Conservation (phyloP, 2,888 invertebrate species). For the Volucella inflata region DNA sequence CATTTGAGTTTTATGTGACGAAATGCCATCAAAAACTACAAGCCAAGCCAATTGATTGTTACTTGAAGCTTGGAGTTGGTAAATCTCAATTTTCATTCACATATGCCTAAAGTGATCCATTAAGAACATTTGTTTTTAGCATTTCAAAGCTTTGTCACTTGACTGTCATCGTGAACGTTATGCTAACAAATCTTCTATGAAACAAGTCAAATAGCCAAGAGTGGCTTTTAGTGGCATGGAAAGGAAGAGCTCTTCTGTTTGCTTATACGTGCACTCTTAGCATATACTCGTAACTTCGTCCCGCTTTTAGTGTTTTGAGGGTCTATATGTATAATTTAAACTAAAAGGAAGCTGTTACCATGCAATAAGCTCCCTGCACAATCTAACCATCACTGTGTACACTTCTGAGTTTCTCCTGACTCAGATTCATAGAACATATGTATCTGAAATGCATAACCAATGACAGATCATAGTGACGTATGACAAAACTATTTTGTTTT, state of each 20-base stretch:
- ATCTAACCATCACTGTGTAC: neutral
- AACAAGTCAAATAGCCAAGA: constrained; percentile 22
- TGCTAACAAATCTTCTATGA: constrained; percentile 57
- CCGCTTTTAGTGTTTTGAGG: constrained; percentile 70
- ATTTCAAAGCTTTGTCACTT: constrained; percentile 71
- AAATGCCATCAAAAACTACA: too few relatives aligned
- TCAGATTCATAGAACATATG: too few relatives aligned
- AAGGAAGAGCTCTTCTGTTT: constrained; percentile 56
- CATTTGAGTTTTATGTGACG: too few relatives aligned
- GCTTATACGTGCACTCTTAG: constrained; percentile 66
- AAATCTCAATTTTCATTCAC: neutral
- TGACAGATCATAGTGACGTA: too few relatives aligned
- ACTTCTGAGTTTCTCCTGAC: neutral
- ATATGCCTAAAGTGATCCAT: constrained; percentile 58
- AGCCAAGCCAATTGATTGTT: too few relatives aligned
- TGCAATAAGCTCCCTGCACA: neutral
- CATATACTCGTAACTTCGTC: constrained; percentile 60
- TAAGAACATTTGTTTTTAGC: constrained; percentile 63
- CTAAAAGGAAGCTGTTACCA: constrained; percentile 45
- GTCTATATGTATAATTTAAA: constrained; percentile 65
- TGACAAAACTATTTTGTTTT: too few relatives aligned
- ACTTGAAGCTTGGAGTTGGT: too few relatives aligned
- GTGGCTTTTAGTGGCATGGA: neutral
- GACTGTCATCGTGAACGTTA: constrained; percentile 61
- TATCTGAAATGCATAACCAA: too few relatives aligned